Conservation (phyloP, 2,888 invertebrate genomes). For the Polyommatus iphigenia region DNA sequence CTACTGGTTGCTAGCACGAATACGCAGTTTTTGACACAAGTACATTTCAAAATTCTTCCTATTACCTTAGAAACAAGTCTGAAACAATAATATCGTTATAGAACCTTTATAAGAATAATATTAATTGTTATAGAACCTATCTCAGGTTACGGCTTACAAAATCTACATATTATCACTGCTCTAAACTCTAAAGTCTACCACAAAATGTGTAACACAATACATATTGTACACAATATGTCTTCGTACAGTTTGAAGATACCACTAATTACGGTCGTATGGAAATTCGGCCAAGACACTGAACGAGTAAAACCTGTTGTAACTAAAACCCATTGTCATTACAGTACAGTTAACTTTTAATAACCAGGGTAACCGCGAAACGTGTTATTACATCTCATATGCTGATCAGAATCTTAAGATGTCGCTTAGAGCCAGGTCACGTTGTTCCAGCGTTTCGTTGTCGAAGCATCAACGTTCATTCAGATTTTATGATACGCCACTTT, state of each 20-base stretch:
- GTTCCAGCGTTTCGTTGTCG: too few relatives aligned
- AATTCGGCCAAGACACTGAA: slow-evolving; percentile 28
- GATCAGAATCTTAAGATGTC: not conserved
- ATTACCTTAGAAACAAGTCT: too few relatives aligned
- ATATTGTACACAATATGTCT: not conserved
- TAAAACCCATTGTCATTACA: slow-evolving; percentile 13
- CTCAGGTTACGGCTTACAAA: not conserved
- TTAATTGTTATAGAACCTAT: not conserved
- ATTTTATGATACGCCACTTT: too few relatives aligned
- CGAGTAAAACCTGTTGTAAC: slow-evolving; percentile 23
- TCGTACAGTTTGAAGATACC: slow-evolving; percentile 3
- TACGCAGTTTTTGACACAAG: too few relatives aligned
- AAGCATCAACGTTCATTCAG: too few relatives aligned
- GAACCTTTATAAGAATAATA: too few relatives aligned
- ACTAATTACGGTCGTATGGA: slow-evolving; percentile 5
- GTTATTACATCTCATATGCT: not conserved
- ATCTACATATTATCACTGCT: not conserved
- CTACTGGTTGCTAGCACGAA: too few relatives aligned
- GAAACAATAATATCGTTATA: too few relatives aligned
- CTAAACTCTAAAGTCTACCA: not conserved
- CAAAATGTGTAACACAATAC: slow-evolving; percentile 17
- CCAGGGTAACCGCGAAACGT: not conserved
- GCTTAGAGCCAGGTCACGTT: not conserved
- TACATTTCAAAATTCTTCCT: too few relatives aligned
- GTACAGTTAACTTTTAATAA: slow-evolving; percentile 24